Conservation (phyloP, 2,113 vertebrate genomes). For the Alectura lathami region DNA sequence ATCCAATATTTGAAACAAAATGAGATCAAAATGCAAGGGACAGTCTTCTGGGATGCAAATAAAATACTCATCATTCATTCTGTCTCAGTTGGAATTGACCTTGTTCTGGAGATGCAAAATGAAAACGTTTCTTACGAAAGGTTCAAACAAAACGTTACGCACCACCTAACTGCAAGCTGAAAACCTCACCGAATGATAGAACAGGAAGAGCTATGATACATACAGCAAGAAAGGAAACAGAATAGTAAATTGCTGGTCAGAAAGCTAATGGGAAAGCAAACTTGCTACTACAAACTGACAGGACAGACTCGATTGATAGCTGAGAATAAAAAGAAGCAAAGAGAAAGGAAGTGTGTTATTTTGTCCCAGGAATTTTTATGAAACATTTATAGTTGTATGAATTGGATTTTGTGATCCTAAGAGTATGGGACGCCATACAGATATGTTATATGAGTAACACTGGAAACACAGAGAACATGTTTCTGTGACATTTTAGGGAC, state of each 20-base stretch:
- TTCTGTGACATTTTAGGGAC: background rate
- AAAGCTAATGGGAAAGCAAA: background rate
- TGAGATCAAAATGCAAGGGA: background rate
- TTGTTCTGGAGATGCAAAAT: slow-evolving; percentile 8
- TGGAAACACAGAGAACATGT: rapidly evolving
- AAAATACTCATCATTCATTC: background rate
- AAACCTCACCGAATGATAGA: background rate
- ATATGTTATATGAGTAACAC: background rate
- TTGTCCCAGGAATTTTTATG: background rate
- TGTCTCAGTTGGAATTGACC: background rate
- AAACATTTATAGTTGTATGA: background rate
- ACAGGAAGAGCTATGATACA: background rate
- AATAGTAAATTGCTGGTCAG: background rate
- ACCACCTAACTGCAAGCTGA: background rate
- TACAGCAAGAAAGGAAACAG: background rate
- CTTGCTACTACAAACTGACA: background rate
- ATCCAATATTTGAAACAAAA: background rate
- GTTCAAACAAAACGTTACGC: background rate
- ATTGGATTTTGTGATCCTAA: background rate
- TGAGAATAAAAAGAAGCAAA: background rate
- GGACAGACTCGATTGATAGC: background rate
- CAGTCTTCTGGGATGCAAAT: background rate
- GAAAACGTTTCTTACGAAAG: background rate
- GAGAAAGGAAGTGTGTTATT: background rate
- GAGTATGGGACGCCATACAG: background rate